A percentile compares a stretch with the other conserved stretches of the same genome.
These are phyloP conservation scores for Gymnocypris eckloni DNA, from an alignment of 2,797 vertebrate genomes.

Conservation along the genomic window DNA sequence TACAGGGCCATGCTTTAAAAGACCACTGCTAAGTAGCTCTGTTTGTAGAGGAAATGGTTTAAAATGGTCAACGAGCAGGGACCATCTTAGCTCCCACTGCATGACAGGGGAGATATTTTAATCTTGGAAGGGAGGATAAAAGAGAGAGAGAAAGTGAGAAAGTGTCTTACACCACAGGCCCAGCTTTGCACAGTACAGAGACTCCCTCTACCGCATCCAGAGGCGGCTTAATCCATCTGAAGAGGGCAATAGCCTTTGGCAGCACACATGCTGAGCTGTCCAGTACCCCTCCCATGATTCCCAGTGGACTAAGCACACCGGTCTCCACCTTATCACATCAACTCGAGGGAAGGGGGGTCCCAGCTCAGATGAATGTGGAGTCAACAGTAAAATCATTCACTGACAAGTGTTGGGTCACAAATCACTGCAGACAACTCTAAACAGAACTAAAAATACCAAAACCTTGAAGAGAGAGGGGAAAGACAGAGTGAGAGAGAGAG, in stretches of 20 bases:
- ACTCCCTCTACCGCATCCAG: constrained; percentile 45
- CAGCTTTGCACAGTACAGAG: constrained; percentile 31
- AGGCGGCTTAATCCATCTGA: constrained; percentile 40
- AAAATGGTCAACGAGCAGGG: constrained; percentile 6
- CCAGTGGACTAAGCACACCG: constrained; percentile 40
- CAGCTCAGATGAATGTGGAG: constrained; percentile 2
- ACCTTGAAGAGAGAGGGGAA: constrained; percentile 19
- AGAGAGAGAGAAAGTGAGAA: background rate
- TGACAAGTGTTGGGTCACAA: too few species aligned
- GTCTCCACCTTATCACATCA: constrained; percentile 35
- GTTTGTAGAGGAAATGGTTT: constrained; percentile 3
- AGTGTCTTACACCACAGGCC: constrained; percentile 1
- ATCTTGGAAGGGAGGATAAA: constrained; percentile 6
- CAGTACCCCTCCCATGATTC: constrained; percentile 32
- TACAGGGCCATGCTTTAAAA: constrained; percentile 23
- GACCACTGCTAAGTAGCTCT: background rate
- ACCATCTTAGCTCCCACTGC: constrained; percentile 26
- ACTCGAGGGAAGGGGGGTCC: background rate
- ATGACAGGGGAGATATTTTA: constrained; percentile 40
- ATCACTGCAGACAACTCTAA: constrained; percentile 63
- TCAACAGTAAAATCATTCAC: constrained; percentile 46
- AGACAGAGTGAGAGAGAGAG: background rate
- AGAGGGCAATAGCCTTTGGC: constrained; percentile 44
- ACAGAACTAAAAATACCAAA: constrained; percentile 64
- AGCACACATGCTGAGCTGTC: constrained; percentile 33